Conservation (phyloP, 2,797 vertebrate genomes). For the Fistularia tabacaria region DNA sequence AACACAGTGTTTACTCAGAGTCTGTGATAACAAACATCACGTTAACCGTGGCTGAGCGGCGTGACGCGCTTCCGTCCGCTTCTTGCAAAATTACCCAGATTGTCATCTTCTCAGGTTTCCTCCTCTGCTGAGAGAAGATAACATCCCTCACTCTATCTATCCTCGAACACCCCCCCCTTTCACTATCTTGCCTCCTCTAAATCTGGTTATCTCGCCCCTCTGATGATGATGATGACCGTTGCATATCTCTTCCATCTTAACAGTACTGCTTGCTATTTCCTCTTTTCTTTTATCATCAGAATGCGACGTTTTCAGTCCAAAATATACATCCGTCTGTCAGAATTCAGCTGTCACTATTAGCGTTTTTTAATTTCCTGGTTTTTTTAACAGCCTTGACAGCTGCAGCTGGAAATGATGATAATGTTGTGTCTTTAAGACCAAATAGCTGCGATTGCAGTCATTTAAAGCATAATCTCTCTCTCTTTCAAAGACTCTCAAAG, state of each 20-base stretch:
- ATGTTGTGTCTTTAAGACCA: too few relatives aligned
- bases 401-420: too few relatives aligned
- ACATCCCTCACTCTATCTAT: conserved; percentile 72
- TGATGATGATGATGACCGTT: conserved; percentile 72
- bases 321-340: conserved; percentile 15
- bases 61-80: conserved; percentile 65
- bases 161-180: conserved; percentile 65
- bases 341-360: not conserved
- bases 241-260: conserved; percentile 66
- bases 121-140: conserved; percentile 74
- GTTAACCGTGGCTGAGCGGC: conserved; percentile 48
- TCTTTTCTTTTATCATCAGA: conserved; percentile 51
- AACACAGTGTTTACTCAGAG: conserved; percentile 53
- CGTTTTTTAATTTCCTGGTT: not conserved
- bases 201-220: conserved; percentile 68
- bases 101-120: conserved; percentile 78
- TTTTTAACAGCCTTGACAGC: too few relatives aligned
- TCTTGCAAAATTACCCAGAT: conserved; percentile 73
- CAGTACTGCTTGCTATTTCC: conserved; percentile 60
- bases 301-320: conserved; percentile 25
- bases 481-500: conserved; percentile 86
- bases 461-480: not conserved
- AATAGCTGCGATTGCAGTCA: not conserved
- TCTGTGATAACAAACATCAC: conserved; percentile 56
- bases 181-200: conserved; percentile 68